phyloP scores from a whole-genome alignment of 2,888 invertebrate species.

The Torymus auratus region DNA sequence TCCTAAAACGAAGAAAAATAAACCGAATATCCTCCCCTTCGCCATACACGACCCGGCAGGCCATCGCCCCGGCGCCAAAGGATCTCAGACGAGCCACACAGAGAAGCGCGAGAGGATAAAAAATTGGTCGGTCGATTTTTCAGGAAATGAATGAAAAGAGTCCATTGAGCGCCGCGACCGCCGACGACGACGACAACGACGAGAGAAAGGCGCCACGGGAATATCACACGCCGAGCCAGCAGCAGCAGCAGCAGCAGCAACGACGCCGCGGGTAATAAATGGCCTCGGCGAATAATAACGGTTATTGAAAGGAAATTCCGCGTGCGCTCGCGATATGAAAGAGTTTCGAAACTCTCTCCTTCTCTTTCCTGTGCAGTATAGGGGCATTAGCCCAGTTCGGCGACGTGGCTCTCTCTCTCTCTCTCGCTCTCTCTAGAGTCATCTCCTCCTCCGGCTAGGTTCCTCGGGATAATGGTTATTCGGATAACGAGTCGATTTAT shows the following conservation, averaged over 20 bases:
- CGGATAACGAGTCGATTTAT: constrained; percentile 73
- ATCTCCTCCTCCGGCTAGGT: background rate
- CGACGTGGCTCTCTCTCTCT: constrained; percentile 16
- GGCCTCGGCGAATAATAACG: constrained; percentile 66
- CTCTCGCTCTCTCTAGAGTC: constrained; percentile 46
- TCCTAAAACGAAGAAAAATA: too few relatives aligned
- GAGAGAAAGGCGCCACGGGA: background rate
- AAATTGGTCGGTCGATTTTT: constrained; percentile 39
- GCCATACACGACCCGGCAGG: too few relatives aligned
- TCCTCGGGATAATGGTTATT: constrained; percentile 67
- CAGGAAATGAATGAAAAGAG: constrained; percentile 41
- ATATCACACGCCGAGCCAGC: constrained; percentile 3
- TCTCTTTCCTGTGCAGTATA: background rate
- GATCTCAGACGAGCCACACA: too few relatives aligned
- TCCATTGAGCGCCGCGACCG: constrained; percentile 13
- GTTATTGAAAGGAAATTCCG: constrained; percentile 68
- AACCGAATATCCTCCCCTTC: too few relatives aligned
- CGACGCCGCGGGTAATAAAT: constrained; percentile 62
- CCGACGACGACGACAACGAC: background rate
- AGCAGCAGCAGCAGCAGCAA: too few relatives aligned
- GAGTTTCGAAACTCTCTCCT: constrained; percentile 65
- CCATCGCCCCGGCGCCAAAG: too few relatives aligned
- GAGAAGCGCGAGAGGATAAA: constrained; percentile 1
- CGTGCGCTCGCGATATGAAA: constrained; percentile 59
- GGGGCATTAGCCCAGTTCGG: constrained; percentile 70